phyloP scores from a whole-genome alignment of 2,113 vertebrate species.

The Tragulus kanchil region DNA sequence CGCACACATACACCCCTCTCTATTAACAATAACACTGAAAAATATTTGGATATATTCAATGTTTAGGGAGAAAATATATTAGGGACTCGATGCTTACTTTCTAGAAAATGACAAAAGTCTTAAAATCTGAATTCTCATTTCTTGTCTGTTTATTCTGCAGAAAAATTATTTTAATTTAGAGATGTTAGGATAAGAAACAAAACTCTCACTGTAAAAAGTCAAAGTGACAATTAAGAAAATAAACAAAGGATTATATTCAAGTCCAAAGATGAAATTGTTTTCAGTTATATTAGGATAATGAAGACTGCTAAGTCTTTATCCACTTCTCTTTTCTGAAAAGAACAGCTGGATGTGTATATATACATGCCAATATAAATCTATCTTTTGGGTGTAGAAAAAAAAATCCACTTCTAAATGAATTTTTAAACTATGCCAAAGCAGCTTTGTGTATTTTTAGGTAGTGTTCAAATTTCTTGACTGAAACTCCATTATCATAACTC shows the following conservation, averaged over 20 bases:
- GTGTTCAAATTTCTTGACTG: slow-evolving; percentile 22
- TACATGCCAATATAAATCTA: not conserved
- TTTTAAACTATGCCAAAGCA: slow-evolving; percentile 17
- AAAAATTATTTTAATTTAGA: slow-evolving; percentile 56
- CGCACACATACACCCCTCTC: not conserved
- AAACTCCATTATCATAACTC: not conserved
- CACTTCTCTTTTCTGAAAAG: slow-evolving; percentile 9
- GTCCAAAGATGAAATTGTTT: slow-evolving; percentile 18
- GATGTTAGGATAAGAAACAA: not conserved
- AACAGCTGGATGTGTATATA: not conserved
- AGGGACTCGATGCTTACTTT: not conserved
- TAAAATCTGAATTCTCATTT: slow-evolving; percentile 58
- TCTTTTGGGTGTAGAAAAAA: not conserved
- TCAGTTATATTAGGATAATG: not conserved
- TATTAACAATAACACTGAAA: not conserved
- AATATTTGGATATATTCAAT: not conserved
- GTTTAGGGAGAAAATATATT: not conserved
- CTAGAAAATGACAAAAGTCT: slow-evolving; percentile 34
- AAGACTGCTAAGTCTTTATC: not conserved
- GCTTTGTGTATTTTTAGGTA: slow-evolving; percentile 24
- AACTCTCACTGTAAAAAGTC: slow-evolving; percentile 1
- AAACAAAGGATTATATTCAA: slow-evolving; percentile 29
- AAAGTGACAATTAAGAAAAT: slow-evolving; percentile 57
- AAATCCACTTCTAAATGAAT: slow-evolving; percentile 31
- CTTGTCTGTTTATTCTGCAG: not conserved